Evolutionary conservation across 2,888 invertebrate species (phyloP).

Genomic region (Cylindroiulus punctatus): DNA sequence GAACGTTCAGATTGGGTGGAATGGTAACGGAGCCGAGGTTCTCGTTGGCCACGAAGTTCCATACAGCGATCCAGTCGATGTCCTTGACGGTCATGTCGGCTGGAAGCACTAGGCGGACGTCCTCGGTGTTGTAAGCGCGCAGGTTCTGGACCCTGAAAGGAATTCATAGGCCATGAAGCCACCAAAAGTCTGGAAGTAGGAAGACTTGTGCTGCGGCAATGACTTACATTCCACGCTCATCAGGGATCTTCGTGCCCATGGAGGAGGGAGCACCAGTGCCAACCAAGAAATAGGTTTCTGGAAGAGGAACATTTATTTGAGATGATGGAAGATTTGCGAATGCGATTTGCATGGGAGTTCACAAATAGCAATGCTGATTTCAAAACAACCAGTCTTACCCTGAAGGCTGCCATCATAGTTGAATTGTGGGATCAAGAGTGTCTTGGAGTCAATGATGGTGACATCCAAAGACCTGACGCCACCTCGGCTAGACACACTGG

Average conservation of each 20-base stretch:
- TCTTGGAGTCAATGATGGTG: slow-evolving; percentile 57
- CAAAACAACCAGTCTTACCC: slow-evolving; percentile 52
- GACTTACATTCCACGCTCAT: slow-evolving; percentile 58
- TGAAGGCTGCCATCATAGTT: slow-evolving; percentile 58
- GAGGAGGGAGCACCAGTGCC: slow-evolving; percentile 58
- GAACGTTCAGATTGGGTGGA: slow-evolving; percentile 56
- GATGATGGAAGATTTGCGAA: not conserved
- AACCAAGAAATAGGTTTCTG: slow-evolving; percentile 58
- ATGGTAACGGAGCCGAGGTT: slow-evolving; percentile 56
- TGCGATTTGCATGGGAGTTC: too few relatives aligned
- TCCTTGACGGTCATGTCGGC: slow-evolving; percentile 52
- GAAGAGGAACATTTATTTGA: not conserved
- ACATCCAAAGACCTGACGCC: slow-evolving; percentile 56
- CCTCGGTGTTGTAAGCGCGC: slow-evolving; percentile 57
- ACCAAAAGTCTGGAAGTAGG: not conserved
- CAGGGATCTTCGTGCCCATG: slow-evolving; percentile 57
- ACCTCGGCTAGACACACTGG: slow-evolving; percentile 53
- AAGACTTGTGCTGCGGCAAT: not conserved
- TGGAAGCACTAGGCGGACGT: slow-evolving; percentile 57
- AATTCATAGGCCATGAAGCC: not conserved
- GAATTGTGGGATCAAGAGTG: slow-evolving; percentile 56
- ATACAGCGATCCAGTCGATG: slow-evolving; percentile 57
- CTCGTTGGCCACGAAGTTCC: slow-evolving; percentile 54
- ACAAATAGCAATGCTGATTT: too few relatives aligned
- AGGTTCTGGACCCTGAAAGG: slow-evolving; percentile 56